Evolutionary conservation across 2,888 invertebrate genomes (phyloP).

Genomic region (Drosophila kambysellisi): DNA sequence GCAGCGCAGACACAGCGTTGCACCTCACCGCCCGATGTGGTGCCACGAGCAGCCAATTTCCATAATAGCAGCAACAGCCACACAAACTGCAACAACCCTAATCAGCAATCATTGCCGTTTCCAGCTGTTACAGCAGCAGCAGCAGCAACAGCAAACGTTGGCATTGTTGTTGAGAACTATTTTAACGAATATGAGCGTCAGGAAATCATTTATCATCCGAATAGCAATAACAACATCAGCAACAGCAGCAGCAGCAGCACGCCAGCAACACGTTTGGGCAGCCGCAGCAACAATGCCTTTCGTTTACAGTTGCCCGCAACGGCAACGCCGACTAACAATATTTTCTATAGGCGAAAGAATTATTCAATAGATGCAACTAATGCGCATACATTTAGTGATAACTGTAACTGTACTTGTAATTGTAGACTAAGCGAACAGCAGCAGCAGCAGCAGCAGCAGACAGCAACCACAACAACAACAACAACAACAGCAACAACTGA

Average conservation of each 20-base stretch:
- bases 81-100: conserved; percentile 41
- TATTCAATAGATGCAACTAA: conserved; percentile 72
- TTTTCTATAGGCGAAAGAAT: conserved; percentile 70
- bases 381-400: conserved; percentile 80
- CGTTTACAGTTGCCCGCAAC: conserved; percentile 70
- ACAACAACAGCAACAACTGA: conserved; percentile 36
- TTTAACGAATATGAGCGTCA: conserved; percentile 85
- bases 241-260: conserved; percentile 53
- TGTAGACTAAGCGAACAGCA: conserved; percentile 64
- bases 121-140: conserved; percentile 35
- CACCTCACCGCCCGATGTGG: conserved; percentile 84
- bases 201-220: conserved; percentile 83
- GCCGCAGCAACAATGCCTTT: conserved; percentile 68
- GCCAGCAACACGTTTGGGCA: conserved; percentile 52
- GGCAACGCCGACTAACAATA: conserved; percentile 68
- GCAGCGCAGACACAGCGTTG: conserved; percentile 74
- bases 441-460: conserved; percentile 34
- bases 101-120: conserved; percentile 47
- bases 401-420: conserved; percentile 79
- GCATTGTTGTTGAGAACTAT: conserved; percentile 84
- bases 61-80: conserved; percentile 60
- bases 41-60: conserved; percentile 82
- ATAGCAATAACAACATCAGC: conserved; percentile 49
- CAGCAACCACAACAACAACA: conserved; percentile 25
- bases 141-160: conserved; percentile 52